Percentiles rank a stretch among this genome's conserved stretches.
Evolutionary conservation across 2,888 invertebrate species (phyloP).

Genomic region (Pachydiplax longipennis): DNA sequence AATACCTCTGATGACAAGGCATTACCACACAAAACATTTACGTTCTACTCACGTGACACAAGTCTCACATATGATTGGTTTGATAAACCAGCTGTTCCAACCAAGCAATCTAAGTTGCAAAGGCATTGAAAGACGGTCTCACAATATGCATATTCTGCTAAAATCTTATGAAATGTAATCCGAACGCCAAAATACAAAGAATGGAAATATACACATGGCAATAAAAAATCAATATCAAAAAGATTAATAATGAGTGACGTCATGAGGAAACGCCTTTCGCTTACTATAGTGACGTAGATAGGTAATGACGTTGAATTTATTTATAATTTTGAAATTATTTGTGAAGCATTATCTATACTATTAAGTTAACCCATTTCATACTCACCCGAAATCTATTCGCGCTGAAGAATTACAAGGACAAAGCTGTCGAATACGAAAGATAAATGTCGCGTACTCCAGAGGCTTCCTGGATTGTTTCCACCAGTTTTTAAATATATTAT

Average conservation of each 20-base stretch:
- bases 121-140: not conserved
- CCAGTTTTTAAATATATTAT: too few species aligned
- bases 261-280: conserved; percentile 30
- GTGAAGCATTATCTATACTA: not conserved
- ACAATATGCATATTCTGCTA: not conserved
- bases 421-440: too few species aligned
- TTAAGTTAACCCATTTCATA: too few species aligned
- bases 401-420: too few species aligned
- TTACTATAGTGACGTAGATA: not conserved
- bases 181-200: not conserved
- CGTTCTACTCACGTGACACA: conserved; percentile 46
- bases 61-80: conserved; percentile 32
- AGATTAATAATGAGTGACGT: conserved; percentile 2
- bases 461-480: too few species aligned
- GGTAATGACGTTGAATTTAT: not conserved
- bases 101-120: not conserved
- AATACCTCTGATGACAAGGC: conserved; percentile 52
- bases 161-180: not conserved
- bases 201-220: not conserved
- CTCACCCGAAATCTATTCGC: too few species aligned
- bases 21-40: conserved; percentile 49
- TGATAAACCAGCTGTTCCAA: conserved; percentile 35
- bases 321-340: not conserved
- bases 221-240: conserved; percentile 16
- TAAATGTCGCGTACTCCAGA: too few species aligned